Conservation (phyloP, 2,113 vertebrate species). For the Stegastes partitus region DNA sequence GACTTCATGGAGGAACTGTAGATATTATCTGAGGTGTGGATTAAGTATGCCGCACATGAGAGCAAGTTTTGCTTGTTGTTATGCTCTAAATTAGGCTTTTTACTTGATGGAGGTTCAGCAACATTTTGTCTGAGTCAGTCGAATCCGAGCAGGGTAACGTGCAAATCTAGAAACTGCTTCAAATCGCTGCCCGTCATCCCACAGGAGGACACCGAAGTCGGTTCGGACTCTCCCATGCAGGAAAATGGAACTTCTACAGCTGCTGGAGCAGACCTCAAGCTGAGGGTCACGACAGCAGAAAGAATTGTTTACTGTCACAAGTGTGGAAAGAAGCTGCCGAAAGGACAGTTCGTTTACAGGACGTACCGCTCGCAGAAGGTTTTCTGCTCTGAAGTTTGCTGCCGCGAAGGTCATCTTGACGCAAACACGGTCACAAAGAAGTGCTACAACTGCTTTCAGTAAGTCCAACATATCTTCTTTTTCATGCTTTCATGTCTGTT, state of each 20-base stretch:
- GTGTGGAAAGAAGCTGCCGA: neutral
- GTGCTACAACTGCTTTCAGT: constrained; percentile 68
- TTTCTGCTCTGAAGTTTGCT: constrained; percentile 32
- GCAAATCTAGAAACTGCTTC: neutral
- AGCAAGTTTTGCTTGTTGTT: too few species aligned
- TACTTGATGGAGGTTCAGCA: too few species aligned
- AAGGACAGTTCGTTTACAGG: neutral
- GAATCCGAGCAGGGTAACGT: too few species aligned
- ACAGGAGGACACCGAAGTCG: neutral
- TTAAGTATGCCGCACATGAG: too few species aligned
- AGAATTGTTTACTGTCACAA: neutral
- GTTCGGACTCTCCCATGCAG: neutral
- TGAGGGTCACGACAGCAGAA: accelerated
- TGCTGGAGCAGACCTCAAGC: accelerated
- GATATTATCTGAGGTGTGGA: too few species aligned
- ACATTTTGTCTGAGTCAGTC: too few species aligned
- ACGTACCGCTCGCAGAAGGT: neutral
- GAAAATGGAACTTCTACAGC: neutral
- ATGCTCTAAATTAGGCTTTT: neutral
- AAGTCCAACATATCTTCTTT: constrained; percentile 7
- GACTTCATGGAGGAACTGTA: neutral
- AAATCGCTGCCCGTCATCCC: neutral
- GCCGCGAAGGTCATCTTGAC: neutral
- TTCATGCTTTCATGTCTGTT: neutral
- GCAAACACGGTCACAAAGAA: neutral